Base-by-base conservation (phyloP, 2,113 vertebrate genomes). In the Caracal caracal region DNA sequence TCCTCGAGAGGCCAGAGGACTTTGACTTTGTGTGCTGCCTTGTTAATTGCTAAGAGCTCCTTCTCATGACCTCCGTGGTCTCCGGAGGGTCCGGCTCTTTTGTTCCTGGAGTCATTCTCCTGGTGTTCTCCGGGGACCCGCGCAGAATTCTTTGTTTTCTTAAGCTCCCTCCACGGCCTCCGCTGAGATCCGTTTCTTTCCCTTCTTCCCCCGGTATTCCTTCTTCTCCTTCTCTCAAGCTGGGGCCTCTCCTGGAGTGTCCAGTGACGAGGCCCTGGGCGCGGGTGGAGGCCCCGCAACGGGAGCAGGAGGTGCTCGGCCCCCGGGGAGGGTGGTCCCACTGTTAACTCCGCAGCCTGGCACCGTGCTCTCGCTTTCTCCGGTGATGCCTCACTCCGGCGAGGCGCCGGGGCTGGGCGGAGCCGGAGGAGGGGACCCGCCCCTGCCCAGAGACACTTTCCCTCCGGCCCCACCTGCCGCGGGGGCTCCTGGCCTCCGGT, bases 11-110 rank as follows among this genome's bases (percentile, higher is more conserved):
- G 20, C 19, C 3, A 4, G 28, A 12, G 16, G 66, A 5, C 8
- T 3, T 0, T 5, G n/a, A 4, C 59, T 22, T 40, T n/a, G 2
- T 4, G 22, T n/a, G 26, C 11, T 6, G 15, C 17, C 0, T 24
- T 43, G 75, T 49, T 75, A 13, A 63, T 73, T 28, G 71, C 75
- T 33, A 0, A 12, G 56, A 6, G 33, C 40, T 33, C 61, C 63
- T 28, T 35, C 82, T 3, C 26, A 15, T 47, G 26, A 53, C 17
- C 59, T 68, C 49, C 19, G 1, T 10, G 11, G 59, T 68, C n/a
- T 61, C 26, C 17, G 6, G 5, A 16, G 33, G 10, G 26, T 35
- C 66, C 10, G 33, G 47, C 61, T 73, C 61, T 78, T 68, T 56
- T 26, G 10, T 53, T 63, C 47, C 0, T 4, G 22, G 85, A n/a